phyloP scores from a whole-genome alignment of 1,140 invertebrate genomes.

The Drosophila kepulauana region DNA sequence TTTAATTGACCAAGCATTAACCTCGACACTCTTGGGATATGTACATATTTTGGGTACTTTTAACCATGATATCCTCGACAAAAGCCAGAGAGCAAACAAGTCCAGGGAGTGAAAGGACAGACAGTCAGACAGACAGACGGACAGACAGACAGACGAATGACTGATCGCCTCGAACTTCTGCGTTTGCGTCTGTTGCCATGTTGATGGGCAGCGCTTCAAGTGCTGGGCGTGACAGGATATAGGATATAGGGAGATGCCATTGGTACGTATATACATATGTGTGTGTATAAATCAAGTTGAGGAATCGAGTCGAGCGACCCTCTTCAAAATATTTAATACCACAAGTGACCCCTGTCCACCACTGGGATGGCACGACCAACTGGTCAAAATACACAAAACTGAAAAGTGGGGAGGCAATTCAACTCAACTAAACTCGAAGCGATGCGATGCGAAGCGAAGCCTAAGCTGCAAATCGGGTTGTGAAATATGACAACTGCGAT shows the following conservation, averaged over 20 bases:
- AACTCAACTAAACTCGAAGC: neutral
- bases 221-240: slow-evolving; percentile 64
- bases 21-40: slow-evolving; percentile 7
- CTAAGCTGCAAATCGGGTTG: slow-evolving; percentile 48
- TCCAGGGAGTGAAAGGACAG: neutral
- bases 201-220: slow-evolving; percentile 47
- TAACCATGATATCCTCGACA: slow-evolving; percentile 7
- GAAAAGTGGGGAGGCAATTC: slow-evolving; percentile 26
- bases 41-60: slow-evolving; percentile 14
- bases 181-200: neutral
- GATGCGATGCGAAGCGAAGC: neutral
- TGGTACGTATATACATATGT: too few species aligned
- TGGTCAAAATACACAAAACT: slow-evolving; percentile 60
- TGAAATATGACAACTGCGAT: slow-evolving; percentile 43
- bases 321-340: slow-evolving; percentile 82
- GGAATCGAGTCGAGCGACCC: slow-evolving; percentile 66
- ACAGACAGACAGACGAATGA: too few species aligned
- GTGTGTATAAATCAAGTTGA: slow-evolving; percentile 66
- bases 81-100: slow-evolving; percentile 34
- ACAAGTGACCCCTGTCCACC: slow-evolving; percentile 76
- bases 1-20: slow-evolving; percentile 38
- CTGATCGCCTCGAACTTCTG: slow-evolving; percentile 19
- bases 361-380: slow-evolving; percentile 27
- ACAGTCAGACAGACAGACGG: too few species aligned
- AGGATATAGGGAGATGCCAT: too few species aligned